Evolutionary conservation across 2,797 vertebrate species (phyloP), one percentile per base, ranked within the genome.

Genomic region (Sebastes oblongus): DNA sequence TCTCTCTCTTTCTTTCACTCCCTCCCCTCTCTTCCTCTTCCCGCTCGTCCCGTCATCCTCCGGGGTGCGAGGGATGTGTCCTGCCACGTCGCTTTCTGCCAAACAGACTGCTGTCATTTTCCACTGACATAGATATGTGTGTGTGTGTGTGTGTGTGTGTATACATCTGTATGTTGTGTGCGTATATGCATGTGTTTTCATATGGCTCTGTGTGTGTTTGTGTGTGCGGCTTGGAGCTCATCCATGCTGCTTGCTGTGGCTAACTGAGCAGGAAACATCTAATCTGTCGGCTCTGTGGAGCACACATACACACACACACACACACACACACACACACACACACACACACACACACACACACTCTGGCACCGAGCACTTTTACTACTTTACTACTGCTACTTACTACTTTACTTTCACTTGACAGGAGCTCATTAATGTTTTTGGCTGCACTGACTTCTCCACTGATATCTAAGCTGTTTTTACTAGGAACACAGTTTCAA

Each of bases 251-350:
- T 89, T 89, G 84, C 88, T 83, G 88, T 80, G 84, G 86, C 79
- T 81, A 85, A 88, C 86, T 73, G 86, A 92, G 81, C 87, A 92
- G 93, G 91, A 93, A 92, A 83, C 81, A 76, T 92, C 88, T 90
- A 92, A 93, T 94, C 91, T 89, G 81, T 82, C 22, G 50, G 81
- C 83, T 91, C 77, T 81, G 79, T 55, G 60, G 58, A 78, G 52
- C 79, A 61, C 20, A 65, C 66, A 65, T 60, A 75, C 66, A 69
- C 62, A 77, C 70, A 81, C 77, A 68, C 54, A 77, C 29, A 29
- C 29, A 6, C 29, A 29, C 27, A 6, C 30, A 32, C 36, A 14
- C 36, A 39, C 12, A 5, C 36, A 32, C 79, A 59, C 20, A 65
- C 66, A 65, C 58, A 75, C 69, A 69, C 70, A 77, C 70, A 81